Base-by-base conservation (phyloP, 2,797 vertebrate genomes). In the Gorsachius magnificus region DNA sequence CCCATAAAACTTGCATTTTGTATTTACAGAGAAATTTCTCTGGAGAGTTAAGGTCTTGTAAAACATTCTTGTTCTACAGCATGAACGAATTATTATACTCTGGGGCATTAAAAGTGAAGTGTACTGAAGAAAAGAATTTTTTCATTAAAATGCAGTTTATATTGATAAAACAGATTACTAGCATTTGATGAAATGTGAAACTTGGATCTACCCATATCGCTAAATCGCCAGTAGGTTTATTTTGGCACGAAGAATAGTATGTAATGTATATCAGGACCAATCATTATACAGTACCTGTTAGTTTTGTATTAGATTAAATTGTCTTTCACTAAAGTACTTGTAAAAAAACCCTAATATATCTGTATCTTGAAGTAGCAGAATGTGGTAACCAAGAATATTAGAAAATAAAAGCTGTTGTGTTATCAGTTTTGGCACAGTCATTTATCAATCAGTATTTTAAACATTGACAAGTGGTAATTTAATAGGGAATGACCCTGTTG, bases 391-490 rank as follows among this genome's bases (percentile, higher is more conserved):
- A 96, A 95, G 97, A 98, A 98, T 98, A 98, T 98, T 97, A 98
- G 97, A 97, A 98, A 98, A 98, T 98, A 98, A 98, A 98, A 98
- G 97, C 97, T 97, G 97, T 98, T 98, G 97, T 98, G 97, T 98
- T 98, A 99, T 99, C 98, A 98, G 97, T 98, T 98, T 98, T 98
- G 98, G 98, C 98, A 98, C 96, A 98, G 98, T 98, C 99, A 99
- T 99, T 99, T 99, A 99, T 99, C 99, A 99, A 99, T 99, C 99
- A 99, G 98, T 98, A 98, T 99, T 99, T 99, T 98, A 98, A 98
- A 98, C 99, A 99, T 99, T 99, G 99, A 99, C 99, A 99, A 99
- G 99, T 99, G 98, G 98, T 99, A 99, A 99, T 99, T 99, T 99
- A 99, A 99, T 99, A 99, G 98, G 97, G 98, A 99, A 98, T 99